Conservation (phyloP, 2,797 vertebrate genomes). For the Enteromius mattozi region DNA sequence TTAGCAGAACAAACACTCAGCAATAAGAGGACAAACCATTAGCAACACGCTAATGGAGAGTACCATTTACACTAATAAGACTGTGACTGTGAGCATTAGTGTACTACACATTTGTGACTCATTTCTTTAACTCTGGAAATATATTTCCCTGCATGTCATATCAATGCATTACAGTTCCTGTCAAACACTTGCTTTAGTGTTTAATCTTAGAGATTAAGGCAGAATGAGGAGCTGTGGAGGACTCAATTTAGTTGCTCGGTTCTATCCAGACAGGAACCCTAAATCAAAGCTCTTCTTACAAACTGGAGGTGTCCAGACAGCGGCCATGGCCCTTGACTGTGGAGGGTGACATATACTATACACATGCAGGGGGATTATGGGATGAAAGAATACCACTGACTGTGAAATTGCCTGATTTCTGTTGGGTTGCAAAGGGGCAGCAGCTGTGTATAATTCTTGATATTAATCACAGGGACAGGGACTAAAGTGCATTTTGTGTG, state of each 20-base stretch:
- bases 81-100: constrained; percentile 37
- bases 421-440: constrained; percentile 76
- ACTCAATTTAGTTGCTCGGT: constrained; percentile 30
- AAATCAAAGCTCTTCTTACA: constrained; percentile 49
- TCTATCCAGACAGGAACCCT: constrained; percentile 29
- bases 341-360: constrained; percentile 74
- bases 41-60: constrained; percentile 58
- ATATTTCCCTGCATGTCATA: neutral
- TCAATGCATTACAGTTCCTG: constrained; percentile 1
- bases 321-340: constrained; percentile 65
- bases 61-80: constrained; percentile 52
- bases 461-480: constrained; percentile 74
- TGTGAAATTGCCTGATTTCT: constrained; percentile 85
- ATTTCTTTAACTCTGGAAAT: constrained; percentile 13
- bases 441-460: constrained; percentile 81
- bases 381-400: constrained; percentile 81
- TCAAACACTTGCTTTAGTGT: constrained; percentile 11
- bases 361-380: constrained; percentile 75
- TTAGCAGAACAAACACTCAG: constrained; percentile 50
- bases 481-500: constrained; percentile 54
- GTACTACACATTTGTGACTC: constrained; percentile 10
- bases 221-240: constrained; percentile 6
- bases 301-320: constrained; percentile 65
- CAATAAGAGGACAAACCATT: constrained; percentile 54
- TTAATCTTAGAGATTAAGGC: neutral